phyloP scores from a whole-genome alignment of 2,797 vertebrate genomes.

The Benthosema pterotum region DNA sequence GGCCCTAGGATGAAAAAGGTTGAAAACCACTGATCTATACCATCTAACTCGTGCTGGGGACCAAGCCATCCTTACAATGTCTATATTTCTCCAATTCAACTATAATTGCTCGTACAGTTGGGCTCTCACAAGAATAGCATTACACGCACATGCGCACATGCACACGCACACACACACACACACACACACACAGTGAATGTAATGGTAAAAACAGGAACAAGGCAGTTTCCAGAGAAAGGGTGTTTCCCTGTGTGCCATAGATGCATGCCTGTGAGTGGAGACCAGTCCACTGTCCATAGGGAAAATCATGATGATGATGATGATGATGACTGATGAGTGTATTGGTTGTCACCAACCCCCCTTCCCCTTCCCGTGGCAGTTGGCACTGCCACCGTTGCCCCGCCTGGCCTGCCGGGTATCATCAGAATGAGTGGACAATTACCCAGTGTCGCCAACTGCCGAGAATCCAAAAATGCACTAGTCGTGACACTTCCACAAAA shows the following conservation, averaged over 20 bases:
- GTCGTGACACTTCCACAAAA: too few relatives aligned
- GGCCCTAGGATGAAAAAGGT: too few relatives aligned
- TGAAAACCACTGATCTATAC: too few relatives aligned
- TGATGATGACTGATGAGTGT: constrained; percentile 65
- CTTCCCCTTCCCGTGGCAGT: constrained; percentile 64
- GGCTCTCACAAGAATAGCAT: background rate
- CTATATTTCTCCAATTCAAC: too few relatives aligned
- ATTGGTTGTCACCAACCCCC: constrained; percentile 61
- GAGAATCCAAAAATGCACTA: too few relatives aligned
- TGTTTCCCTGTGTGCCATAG: constrained; percentile 63
- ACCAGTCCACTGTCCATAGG: constrained; percentile 55
- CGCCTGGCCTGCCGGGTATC: constrained; percentile 25
- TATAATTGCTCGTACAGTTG: too few relatives aligned
- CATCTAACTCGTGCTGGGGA: too few relatives aligned
- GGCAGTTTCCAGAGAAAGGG: constrained; percentile 75
- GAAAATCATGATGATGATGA: constrained; percentile 34
- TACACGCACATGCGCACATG: constrained; percentile 7
- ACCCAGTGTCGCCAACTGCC: too few relatives aligned
- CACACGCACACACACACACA: background rate
- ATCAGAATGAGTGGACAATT: constrained; percentile 65
- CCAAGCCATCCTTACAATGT: too few relatives aligned
- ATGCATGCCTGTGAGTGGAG: constrained; percentile 57
- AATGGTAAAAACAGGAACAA: constrained; percentile 74
- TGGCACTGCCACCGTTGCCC: constrained; percentile 52
- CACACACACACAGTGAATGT: constrained; percentile 40